A percentile compares a stretch with the other conserved stretches of the same genome.
Evolutionary conservation across 2,888 invertebrate species (phyloP).

Genomic region (Platycheirus albimanus): DNA sequence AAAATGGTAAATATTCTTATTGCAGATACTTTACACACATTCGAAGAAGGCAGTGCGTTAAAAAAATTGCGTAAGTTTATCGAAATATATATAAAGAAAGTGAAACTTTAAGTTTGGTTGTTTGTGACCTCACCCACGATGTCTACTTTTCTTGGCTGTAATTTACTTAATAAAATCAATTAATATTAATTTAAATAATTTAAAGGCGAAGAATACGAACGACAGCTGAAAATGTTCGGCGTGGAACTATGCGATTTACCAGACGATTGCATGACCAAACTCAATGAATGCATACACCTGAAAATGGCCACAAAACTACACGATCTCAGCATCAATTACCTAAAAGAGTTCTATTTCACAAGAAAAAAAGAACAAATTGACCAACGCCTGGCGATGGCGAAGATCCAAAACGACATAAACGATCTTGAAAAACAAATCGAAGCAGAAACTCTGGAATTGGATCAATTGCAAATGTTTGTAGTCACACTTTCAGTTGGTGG

Average conservation of each 20-base stretch:
- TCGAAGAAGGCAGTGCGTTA: conserved; percentile 76
- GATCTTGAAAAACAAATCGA: conserved; percentile 76
- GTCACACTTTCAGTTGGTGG: no score
- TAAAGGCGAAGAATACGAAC: conserved; percentile 78
- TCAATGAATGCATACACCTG: conserved; percentile 78
- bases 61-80: conserved; percentile 74
- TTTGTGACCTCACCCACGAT: background rate
- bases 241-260: conserved; percentile 79
- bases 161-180: background rate
- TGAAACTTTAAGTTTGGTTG: no score
- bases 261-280: conserved; percentile 76
- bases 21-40: conserved; percentile 76
- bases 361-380: conserved; percentile 78
- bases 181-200: background rate
- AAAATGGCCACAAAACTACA: conserved; percentile 77
- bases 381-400: conserved; percentile 65
- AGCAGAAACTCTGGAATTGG: conserved; percentile 76
- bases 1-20: background rate
- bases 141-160: background rate
- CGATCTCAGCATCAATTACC: conserved; percentile 76
- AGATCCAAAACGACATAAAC: conserved; percentile 76
- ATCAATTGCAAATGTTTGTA: conserved; percentile 77
- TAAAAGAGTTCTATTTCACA: conserved; percentile 78
- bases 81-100: background rate
- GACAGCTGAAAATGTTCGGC: conserved; percentile 77